Evolutionary conservation across 2,888 invertebrate genomes (phyloP), one percentile per base, ranked within the genome.

Genomic region (Minunthozetes semirufus): DNA sequence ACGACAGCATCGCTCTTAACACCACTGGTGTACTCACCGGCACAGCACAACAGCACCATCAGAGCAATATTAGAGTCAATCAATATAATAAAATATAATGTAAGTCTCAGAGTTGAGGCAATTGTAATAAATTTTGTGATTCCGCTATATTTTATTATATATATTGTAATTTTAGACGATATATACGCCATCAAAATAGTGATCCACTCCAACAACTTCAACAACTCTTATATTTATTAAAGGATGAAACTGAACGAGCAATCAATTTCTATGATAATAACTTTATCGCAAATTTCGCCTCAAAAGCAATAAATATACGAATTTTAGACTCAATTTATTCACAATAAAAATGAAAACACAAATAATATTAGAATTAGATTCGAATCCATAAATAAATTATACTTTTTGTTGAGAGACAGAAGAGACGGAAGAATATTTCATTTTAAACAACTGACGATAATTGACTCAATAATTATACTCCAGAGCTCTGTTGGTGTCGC

Each of bases 191-290:
- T 66, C 38, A 66, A 59, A 59, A 42, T 66, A 42, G 33, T 27
- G 9, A 33, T 33, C 59, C 59, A 59, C 59, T 59, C 59, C 27
- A 27, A 50, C 50, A 59, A 59, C 59, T 59, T 29, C 27, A 27
- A 50, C 50, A 59, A 19, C 66, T 19, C 42, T 66, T n/a, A 19
- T 66, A 19, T 42, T 42, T 42, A 66, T 42, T 27, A 27, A 17
- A 59, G 66, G 29, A 63, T 66, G 33, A 19, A 66, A 66, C 38
- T 66, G 19, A 66, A 42, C 38, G 33, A 42, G 66, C 42, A 66
- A 66, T 66, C 38, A 66, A 66, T 66, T 66, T 66, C 38, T 17
- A 66, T 66, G 66, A 66, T 66, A 66, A 66, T 66, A 42, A 66
- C 22, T 42, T 66, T 11, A 66, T 66, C 33, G 15, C 11, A 42